Conservation (phyloP, 2,888 invertebrate species). For the Syritta pipiens region DNA sequence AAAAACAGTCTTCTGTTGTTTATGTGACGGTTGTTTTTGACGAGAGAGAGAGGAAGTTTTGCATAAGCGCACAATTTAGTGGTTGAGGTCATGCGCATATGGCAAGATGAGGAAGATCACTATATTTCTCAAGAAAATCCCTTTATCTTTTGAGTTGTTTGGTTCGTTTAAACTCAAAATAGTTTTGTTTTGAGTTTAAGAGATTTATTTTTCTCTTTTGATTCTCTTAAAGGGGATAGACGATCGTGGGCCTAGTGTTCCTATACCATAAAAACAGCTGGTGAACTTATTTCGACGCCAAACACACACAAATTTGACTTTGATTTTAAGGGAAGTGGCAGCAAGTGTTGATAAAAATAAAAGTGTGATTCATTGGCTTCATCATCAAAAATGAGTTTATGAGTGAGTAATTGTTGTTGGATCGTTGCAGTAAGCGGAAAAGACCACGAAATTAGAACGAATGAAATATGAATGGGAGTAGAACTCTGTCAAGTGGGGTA, state of each 20-base stretch:
- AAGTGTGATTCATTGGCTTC: conserved; percentile 36
- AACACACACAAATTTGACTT: too few relatives aligned
- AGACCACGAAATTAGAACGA: neutral
- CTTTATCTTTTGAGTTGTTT: too few relatives aligned
- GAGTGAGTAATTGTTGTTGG: conserved; percentile 25
- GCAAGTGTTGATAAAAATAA: conserved; percentile 27
- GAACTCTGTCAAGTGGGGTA: neutral
- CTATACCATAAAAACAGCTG: neutral
- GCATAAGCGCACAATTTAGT: conserved; percentile 44
- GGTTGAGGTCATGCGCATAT: conserved; percentile 65
- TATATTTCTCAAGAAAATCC: conserved; percentile 19
- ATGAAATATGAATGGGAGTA: neutral
- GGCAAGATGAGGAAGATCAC: conserved; percentile 25
- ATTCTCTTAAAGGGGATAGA: neutral
- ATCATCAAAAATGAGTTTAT: conserved; percentile 15
- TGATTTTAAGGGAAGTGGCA: conserved; percentile 4
- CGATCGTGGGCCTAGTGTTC: conserved; percentile 1
- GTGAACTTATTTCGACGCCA: neutral
- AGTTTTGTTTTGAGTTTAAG: neutral
- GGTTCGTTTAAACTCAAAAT: conserved; percentile 25
- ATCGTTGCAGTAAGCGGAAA: neutral
- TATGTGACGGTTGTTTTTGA: conserved; percentile 25
- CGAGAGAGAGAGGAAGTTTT: conserved; percentile 34
- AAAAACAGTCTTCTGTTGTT: conserved; percentile 40
- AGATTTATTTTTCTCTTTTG: conserved; percentile 9